Base-by-base conservation (phyloP, 2,797 vertebrate genomes). In the Pogonophryne albipinna region DNA sequence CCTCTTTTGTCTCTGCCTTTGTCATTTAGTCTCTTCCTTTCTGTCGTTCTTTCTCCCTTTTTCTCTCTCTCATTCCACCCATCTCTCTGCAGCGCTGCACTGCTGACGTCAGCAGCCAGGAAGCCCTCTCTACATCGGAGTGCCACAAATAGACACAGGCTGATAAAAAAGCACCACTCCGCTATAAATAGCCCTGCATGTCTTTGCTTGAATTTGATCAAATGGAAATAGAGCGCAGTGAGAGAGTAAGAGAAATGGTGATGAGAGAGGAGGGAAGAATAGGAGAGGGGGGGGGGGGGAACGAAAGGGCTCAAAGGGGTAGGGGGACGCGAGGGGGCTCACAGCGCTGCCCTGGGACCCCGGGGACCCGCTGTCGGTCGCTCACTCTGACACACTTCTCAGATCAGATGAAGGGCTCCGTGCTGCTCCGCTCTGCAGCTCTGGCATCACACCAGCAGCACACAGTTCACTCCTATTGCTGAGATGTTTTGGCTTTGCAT, bases 81-180 rank as follows among this genome's bases (percentile, higher is more conserved):
- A 70, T 88, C 83, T 86, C 87, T 91, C 90, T 92, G 94, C 94
- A 94, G 94, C 93, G 78, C 85, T 78, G 89, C 91, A 91, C 83
- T 87, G 88, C 92, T 94, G 90, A 95, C 94, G 94, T 95, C 93
- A 94, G 93, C 89, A 93, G 91, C 87, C 88, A 95, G 94, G 95
- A 93, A 95, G 94, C 93, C 95, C 94, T 95, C 93, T 93, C 92
- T 95, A 92, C 91, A 93, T 94, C 90, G 87, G 84, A 84, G 87
- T 80, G 89, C 93, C 91, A 94, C 93, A 96, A 96, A 96, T 95
- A 96, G 95, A 93, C 92, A 86, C 91, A 66, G 89, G 88, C 88
- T 78, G 92, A 93, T 94, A 94, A 94, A 95, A 95, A 94, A 94
- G 89, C 92, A 89, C 91, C 86, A 83, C 89, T 87, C 71, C 78